These are phyloP conservation scores for Euclidia mi DNA, from an alignment of 2,888 invertebrate genomes.

Conservation along the genomic window DNA sequence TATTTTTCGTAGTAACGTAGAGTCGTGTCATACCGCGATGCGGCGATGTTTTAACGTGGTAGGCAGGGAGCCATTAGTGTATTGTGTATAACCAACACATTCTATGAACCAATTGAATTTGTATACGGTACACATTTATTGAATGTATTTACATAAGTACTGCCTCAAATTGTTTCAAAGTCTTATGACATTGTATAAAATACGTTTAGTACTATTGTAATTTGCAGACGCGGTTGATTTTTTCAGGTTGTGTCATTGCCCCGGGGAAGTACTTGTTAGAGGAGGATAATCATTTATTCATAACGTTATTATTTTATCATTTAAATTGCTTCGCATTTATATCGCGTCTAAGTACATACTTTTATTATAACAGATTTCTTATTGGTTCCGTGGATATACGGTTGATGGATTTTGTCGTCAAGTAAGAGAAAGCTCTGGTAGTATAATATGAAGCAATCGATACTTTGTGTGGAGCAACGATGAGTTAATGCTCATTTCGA, in stretches of 20 bases:
- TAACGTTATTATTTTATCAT: slow-evolving; percentile 3
- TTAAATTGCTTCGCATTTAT: background rate
- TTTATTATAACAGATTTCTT: too few relatives aligned
- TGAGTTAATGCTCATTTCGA: slow-evolving; percentile 1
- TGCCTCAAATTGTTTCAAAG: slow-evolving; percentile 5
- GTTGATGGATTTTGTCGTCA: too few relatives aligned
- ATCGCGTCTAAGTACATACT: background rate
- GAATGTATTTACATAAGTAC: slow-evolving; percentile 1
- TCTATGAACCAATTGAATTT: slow-evolving; percentile 18
- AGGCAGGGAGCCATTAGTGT: slow-evolving; percentile 13
- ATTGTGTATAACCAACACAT: slow-evolving; percentile 13
- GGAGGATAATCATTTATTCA: slow-evolving; percentile 16
- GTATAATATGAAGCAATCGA: slow-evolving; percentile 1
- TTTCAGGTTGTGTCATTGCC: slow-evolving; percentile 51
- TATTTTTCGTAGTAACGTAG: slow-evolving; percentile 4
- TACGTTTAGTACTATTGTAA: slow-evolving; percentile 14
- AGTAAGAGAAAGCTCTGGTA: too few relatives aligned
- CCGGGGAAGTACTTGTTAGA: slow-evolving; percentile 30
- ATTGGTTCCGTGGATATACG: too few relatives aligned
- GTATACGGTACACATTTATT: slow-evolving; percentile 5
- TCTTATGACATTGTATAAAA: slow-evolving; percentile 11
- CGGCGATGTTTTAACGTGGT: slow-evolving; percentile 1
- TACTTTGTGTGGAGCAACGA: slow-evolving; percentile 2
- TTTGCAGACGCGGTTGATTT: slow-evolving; percentile 27
- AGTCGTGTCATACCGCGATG: too few relatives aligned